Percentiles rank a stretch among this genome's conserved stretches.
Conservation (phyloP, 53 echinoderm and acorn worm species). For the Hippasteria phrygiana region DNA sequence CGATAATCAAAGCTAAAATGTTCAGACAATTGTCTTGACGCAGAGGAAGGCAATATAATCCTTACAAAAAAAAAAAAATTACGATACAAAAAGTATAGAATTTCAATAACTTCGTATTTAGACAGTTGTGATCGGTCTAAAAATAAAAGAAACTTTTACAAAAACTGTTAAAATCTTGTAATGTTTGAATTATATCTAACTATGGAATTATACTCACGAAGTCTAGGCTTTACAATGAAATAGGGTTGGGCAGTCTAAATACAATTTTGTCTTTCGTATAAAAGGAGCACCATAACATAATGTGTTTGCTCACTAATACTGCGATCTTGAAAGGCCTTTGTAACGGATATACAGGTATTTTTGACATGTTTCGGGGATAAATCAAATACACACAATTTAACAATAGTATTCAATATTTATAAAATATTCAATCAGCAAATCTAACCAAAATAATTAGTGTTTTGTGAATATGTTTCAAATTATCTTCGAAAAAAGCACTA, state of each 20-base stretch:
- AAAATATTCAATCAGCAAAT: neutral
- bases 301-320: conserved; percentile 20
- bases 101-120: too few relatives aligned
- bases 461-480: neutral
- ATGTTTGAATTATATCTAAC: too few relatives aligned
- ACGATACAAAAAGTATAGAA: too few relatives aligned
- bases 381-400: neutral
- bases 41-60: too few relatives aligned
- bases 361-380: neutral
- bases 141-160: too few relatives aligned
- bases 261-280: conserved; percentile 16
- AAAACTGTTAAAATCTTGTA: too few relatives aligned
- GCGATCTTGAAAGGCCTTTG: conserved; percentile 44
- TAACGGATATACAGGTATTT: neutral
- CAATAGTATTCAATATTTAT: neutral
- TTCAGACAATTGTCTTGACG: too few relatives aligned
- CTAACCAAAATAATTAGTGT: neutral
- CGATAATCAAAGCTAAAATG: too few relatives aligned
- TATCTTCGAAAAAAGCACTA: neutral
- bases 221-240: neutral
- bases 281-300: conserved; percentile 63
- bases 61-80: too few relatives aligned
- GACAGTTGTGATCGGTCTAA: too few relatives aligned
- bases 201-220: too few relatives aligned
- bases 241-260: neutral